Evolutionary conservation across 2,797 vertebrate species (phyloP).

Genomic region (Gadopsis bispinosus): DNA sequence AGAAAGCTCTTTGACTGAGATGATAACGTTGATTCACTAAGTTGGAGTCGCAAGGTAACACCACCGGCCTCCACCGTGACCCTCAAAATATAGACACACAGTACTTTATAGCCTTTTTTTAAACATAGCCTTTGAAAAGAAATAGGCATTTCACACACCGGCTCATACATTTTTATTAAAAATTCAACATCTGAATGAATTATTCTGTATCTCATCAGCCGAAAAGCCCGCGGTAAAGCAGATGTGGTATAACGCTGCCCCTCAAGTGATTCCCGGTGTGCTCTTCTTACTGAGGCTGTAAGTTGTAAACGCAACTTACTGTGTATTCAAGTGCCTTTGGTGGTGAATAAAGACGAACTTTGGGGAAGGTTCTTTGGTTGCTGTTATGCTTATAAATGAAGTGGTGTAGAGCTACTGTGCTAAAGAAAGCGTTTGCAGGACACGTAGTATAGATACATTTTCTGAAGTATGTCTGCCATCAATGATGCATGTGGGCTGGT

Average conservation of each 20-base stretch:
- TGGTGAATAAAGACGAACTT: slow-evolving; percentile 4
- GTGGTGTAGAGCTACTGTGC: neutral
- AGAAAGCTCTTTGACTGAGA: neutral
- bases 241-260: slow-evolving; percentile 40
- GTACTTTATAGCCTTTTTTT: slow-evolving; percentile 12
- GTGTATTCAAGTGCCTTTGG: slow-evolving; percentile 13
- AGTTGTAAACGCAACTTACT: slow-evolving; percentile 27
- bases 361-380: neutral
- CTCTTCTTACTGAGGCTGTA: slow-evolving; percentile 18
- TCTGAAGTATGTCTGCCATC: neutral
- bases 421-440: neutral
- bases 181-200: slow-evolving; percentile 55
- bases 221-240: slow-evolving; percentile 38
- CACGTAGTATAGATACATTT: neutral
- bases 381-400: neutral
- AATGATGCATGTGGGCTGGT: neutral
- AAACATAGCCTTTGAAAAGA: slow-evolving; percentile 29
- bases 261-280: slow-evolving; percentile 17
- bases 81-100: slow-evolving; percentile 12
- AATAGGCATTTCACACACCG: slow-evolving; percentile 25
- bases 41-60: neutral
- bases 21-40: neutral
- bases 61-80: neutral
- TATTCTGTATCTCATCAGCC: slow-evolving; percentile 55
- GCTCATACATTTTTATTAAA: slow-evolving; percentile 51